Evolutionary conservation across 2,797 vertebrate species (phyloP), one percentile per base, ranked within the genome.

Genomic region (Rhinoraja longicauda): DNA sequence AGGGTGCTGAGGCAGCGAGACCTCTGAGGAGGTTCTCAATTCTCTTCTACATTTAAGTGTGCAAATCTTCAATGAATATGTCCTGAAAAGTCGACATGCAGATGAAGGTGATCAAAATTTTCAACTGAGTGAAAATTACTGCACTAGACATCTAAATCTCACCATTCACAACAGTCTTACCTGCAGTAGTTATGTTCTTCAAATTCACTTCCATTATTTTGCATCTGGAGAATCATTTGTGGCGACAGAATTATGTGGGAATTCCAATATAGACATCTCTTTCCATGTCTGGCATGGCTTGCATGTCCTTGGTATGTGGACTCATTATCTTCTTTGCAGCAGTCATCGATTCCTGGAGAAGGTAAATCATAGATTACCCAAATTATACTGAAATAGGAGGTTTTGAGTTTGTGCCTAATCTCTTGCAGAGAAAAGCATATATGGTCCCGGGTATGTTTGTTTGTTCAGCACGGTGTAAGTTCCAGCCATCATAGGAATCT

Each of bases 101-200:
- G 12, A 59, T 84, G 29, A 59, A 59, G 5, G 24, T n/a, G 17
- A n/a, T 39, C 13, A 39, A 5, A 21, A 78, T 36, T 81, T 53
- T 53, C 4, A 81, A 81, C 81, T 26, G 53, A 84, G 6, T 84
- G 13, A 84, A 24, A 84, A 59, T 26, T 4, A 84, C 59, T 59
- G 26, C 13, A 4, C 3, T 53, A 7, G 1, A 1, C 82, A 57
- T 13, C 45, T 82, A 57, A 6, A n/a, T n/a, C 53, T 84, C 81
- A 84, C 29, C 26, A 59, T 84, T 4, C 24, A 62, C 4, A 0
- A 57, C 10, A n/a, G 19, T 4, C 13, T 62, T 84, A 62, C 81
- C 57, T 26, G 57, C 81, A 84, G 81, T 84, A 59, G 81, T 84
- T 84, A 84, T 62, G 81, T 29, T n/a, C 57, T 84, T 84, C 57